Evolutionary conservation across 2,888 invertebrate species (phyloP).

Genomic region (Agonum fuliginosum): DNA sequence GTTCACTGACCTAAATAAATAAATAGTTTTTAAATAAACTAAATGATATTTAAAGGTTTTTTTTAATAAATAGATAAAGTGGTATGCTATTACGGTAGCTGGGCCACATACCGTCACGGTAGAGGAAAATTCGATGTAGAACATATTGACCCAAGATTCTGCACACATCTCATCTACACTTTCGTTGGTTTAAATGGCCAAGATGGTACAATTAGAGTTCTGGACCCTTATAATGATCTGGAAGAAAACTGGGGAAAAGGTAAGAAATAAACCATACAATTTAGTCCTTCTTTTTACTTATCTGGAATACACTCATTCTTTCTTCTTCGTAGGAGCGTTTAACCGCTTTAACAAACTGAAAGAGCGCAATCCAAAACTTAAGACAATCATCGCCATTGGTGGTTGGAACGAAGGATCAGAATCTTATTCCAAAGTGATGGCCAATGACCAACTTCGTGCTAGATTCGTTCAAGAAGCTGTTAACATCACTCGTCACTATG

Average conservation of each 20-base stretch:
- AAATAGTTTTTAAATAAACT: neutral
- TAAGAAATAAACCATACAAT: too few relatives aligned
- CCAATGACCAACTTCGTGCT: constrained; percentile 71
- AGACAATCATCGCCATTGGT: constrained; percentile 80
- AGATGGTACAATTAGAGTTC: constrained; percentile 74
- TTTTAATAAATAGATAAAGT: constrained; percentile 74
- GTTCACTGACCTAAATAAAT: too few relatives aligned
- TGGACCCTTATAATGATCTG: constrained; percentile 80
- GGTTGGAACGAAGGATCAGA: constrained; percentile 78
- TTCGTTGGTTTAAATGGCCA: constrained; percentile 79
- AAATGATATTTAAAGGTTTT: neutral
- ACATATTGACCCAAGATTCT: constrained; percentile 80
- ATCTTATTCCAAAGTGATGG: constrained; percentile 69
- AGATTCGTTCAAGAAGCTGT: constrained; percentile 77
- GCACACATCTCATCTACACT: constrained; percentile 85
- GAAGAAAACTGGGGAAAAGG: constrained; percentile 70
- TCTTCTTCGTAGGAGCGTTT: constrained; percentile 73
- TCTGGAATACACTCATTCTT: too few relatives aligned
- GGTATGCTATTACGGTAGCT: constrained; percentile 85
- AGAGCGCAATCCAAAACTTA: constrained; percentile 73
- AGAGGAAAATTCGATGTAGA: constrained; percentile 80
- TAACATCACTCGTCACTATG: constrained; percentile 74
- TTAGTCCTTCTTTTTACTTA: too few relatives aligned
- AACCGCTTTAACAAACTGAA: constrained; percentile 76
- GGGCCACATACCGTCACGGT: constrained; percentile 82